A percentile compares a stretch with the other conserved stretches of the same genome.
Evolutionary conservation across 2,113 vertebrate species (phyloP).

Genomic region (Crypturellus undulatus): DNA sequence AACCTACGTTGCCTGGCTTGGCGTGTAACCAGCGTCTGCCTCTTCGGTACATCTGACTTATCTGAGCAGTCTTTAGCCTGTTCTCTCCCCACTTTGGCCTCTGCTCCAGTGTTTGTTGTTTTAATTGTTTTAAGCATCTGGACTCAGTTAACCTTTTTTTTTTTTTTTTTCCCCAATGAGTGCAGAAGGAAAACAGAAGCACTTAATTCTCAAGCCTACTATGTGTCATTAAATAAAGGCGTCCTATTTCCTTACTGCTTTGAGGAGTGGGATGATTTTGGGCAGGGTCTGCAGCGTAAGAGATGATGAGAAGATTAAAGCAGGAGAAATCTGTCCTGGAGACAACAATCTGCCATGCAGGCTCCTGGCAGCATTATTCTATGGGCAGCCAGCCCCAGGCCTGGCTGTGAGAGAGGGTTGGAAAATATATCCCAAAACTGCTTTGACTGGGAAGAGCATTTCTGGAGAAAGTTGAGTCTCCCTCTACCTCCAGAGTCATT

Average conservation of each 20-base stretch:
- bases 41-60: not conserved
- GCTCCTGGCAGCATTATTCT: not conserved
- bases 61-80: not conserved
- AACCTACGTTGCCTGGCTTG: not conserved
- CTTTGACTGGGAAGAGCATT: not conserved
- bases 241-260: not conserved
- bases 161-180: accelerated
- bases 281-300: not conserved
- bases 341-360: not conserved
- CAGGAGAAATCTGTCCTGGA: not conserved
- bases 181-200: not conserved
- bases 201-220: not conserved
- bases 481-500: not conserved
- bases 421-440: not conserved
- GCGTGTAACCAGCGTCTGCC: not conserved
- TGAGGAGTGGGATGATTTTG: not conserved
- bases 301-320: accelerated
- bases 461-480: not conserved
- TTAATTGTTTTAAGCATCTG: not conserved
- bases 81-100: not conserved
- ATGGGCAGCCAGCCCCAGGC: not conserved
- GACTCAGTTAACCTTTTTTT: not conserved
- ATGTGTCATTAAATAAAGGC: not conserved
- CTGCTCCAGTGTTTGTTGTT: not conserved
- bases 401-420: not conserved